A percentile compares a stretch with the other conserved stretches of the same genome.
phyloP scores from a whole-genome alignment of 2,797 vertebrate species.

The Onychomys torridus region DNA sequence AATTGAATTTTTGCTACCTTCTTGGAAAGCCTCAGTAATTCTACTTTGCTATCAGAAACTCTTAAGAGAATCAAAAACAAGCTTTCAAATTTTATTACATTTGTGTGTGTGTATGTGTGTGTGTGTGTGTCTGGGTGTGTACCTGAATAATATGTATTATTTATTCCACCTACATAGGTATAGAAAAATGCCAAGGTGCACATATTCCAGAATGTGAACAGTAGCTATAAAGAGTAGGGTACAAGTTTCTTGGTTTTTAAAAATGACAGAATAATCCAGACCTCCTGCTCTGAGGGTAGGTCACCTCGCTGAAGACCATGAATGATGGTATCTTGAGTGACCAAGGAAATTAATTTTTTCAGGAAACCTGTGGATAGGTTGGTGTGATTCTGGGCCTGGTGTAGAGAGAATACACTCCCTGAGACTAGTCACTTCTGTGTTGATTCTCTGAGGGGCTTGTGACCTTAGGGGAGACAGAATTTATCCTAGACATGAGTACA shows the following conservation, averaged over 20 bases:
- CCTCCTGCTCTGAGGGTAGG: not conserved
- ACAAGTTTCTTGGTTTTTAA: conserved; percentile 14
- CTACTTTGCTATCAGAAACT: conserved; percentile 33
- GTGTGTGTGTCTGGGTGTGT: not conserved
- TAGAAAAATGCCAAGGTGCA: not conserved
- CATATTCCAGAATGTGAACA: not conserved
- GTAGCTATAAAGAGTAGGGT: not conserved
- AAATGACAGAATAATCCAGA: not conserved
- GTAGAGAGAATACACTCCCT: not conserved
- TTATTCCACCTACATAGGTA: not conserved
- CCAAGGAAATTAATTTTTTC: not conserved
- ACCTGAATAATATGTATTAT: not conserved
- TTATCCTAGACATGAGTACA: not conserved
- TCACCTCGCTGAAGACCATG: not conserved
- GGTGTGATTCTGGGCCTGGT: not conserved
- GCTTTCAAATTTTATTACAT: not conserved
- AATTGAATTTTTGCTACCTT: conserved; percentile 19
- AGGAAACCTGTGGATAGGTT: not conserved
- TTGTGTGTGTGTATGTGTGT: not conserved
- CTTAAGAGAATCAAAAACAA: conserved; percentile 17
- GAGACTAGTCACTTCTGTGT: not conserved
- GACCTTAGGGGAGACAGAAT: not conserved
- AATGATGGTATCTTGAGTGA: not conserved
- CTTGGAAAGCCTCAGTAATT: conserved; percentile 3
- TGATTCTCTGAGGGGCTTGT: not conserved